Conservation (phyloP, 2,888 invertebrate species). For the Hofmannophila pseudospretella region DNA sequence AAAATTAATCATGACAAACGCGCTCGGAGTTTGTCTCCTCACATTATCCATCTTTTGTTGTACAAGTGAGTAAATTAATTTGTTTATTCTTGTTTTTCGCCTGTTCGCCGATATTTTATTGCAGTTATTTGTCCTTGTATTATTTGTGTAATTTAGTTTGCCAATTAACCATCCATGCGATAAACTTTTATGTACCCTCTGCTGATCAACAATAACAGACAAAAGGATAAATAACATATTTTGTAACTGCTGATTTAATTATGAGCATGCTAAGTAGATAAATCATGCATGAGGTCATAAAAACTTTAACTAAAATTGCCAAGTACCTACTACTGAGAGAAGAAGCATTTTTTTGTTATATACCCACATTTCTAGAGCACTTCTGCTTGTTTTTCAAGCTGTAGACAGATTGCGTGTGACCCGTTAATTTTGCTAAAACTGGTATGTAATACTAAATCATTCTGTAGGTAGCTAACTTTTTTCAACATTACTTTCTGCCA, state of each 20-base stretch:
- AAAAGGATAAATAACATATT: background rate
- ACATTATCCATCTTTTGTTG: conserved; percentile 49
- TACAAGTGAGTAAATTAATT: conserved; percentile 48
- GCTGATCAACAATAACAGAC: background rate
- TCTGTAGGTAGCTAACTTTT: too few species aligned
- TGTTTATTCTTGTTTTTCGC: conserved; percentile 10
- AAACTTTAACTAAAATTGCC: too few species aligned
- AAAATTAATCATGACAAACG: conserved; percentile 58
- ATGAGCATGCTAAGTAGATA: background rate
- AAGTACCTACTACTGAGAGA: too few species aligned
- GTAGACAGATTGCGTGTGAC: too few species aligned
- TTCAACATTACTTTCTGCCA: too few species aligned
- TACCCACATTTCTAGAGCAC: background rate
- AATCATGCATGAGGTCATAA: background rate
- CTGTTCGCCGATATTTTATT: conserved; percentile 14
- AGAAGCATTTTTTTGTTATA: too few species aligned
- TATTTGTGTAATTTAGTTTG: conserved; percentile 4
- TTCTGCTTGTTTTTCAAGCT: too few species aligned
- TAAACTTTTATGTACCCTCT: background rate
- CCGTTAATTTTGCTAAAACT: too few species aligned
- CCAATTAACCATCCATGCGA: background rate
- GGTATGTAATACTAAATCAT: too few species aligned
- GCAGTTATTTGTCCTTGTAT: conserved; percentile 31
- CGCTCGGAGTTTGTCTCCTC: conserved; percentile 61
- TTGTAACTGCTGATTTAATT: background rate